These are phyloP conservation scores for Microplitis manilae DNA, from an alignment of 2,888 invertebrate species.

Conservation along the genomic window DNA sequence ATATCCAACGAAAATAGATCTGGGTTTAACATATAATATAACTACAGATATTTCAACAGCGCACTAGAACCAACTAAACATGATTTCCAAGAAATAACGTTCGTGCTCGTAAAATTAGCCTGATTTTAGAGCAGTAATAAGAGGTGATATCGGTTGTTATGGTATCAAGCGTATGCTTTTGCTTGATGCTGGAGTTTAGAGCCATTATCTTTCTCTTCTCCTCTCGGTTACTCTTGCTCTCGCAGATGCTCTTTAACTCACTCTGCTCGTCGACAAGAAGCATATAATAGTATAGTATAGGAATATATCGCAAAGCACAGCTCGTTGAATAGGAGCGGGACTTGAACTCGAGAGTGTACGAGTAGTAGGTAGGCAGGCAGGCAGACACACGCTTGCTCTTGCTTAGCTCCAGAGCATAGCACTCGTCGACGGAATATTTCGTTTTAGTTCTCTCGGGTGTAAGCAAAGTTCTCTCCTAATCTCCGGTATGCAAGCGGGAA, in stretches of 20 bases:
- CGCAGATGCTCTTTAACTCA: background rate
- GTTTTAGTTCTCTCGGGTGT: constrained; percentile 36
- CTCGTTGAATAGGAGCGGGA: background rate
- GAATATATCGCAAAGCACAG: background rate
- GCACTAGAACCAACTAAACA: background rate
- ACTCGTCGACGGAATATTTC: constrained; percentile 35
- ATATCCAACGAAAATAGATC: background rate
- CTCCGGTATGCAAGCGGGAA: constrained; percentile 46
- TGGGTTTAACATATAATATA: background rate
- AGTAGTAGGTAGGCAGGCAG: background rate
- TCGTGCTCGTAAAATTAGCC: constrained; percentile 27
- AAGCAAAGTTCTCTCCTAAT: constrained; percentile 49
- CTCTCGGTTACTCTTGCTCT: background rate
- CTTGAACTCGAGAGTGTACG: background rate
- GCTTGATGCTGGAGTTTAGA: background rate
- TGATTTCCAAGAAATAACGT: constrained; percentile 25
- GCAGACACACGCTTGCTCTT: background rate
- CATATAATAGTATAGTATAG: constrained; percentile 3
- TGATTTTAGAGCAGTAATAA: constrained; percentile 21
- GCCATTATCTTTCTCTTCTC: background rate
- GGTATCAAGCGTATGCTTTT: background rate
- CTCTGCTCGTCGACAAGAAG: background rate
- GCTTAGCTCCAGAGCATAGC: constrained; percentile 16
- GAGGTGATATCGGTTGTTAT: constrained; percentile 26
- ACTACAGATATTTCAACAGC: too few relatives aligned